Evolutionary conservation across 2,888 invertebrate genomes (phyloP).

Genomic region (Lordiphosa andalusiaca): DNA sequence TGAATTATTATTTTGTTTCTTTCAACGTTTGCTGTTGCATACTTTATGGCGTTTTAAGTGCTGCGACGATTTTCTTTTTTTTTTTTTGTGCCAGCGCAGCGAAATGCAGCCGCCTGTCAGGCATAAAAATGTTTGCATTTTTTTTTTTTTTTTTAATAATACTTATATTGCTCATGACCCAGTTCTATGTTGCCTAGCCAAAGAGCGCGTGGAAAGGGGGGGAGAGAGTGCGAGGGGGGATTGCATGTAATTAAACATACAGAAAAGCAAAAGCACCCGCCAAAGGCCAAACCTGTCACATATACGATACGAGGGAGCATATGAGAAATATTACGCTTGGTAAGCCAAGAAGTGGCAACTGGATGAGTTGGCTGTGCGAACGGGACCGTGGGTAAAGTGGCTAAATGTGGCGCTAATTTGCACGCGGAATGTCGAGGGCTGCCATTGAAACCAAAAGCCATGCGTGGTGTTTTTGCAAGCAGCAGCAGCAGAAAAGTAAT

Average conservation of each 20-base stretch:
- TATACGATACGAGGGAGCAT: constrained; percentile 2
- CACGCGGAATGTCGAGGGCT: constrained; percentile 10
- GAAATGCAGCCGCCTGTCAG: constrained; percentile 50
- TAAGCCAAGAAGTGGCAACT: constrained; percentile 19
- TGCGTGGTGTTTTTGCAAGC: too few relatives aligned
- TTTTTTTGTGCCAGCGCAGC: constrained; percentile 38
- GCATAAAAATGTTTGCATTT: constrained; percentile 24
- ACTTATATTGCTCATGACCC: constrained; percentile 44
- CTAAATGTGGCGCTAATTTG: constrained; percentile 19
- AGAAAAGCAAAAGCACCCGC: constrained; percentile 11
- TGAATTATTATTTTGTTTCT: constrained; percentile 74
- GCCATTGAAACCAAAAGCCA: constrained; percentile 20
- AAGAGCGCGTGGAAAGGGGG: neutral
- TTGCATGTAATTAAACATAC: constrained; percentile 37
- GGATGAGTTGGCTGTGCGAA: constrained; percentile 3
- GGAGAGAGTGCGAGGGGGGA: neutral
- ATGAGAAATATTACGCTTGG: constrained; percentile 22
- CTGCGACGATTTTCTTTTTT: constrained; percentile 34
- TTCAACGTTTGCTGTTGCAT: constrained; percentile 48
- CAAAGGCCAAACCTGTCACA: constrained; percentile 18
- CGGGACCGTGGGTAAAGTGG: neutral
- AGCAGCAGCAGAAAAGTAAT: neutral
- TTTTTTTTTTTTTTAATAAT: constrained; percentile 8
- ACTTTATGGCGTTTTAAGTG: constrained; percentile 64
- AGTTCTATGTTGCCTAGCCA: constrained; percentile 21